phyloP scores from a whole-genome alignment of 37 sponge, comb jelly and placozoan species.

The Amphimedon queenslandica region DNA sequence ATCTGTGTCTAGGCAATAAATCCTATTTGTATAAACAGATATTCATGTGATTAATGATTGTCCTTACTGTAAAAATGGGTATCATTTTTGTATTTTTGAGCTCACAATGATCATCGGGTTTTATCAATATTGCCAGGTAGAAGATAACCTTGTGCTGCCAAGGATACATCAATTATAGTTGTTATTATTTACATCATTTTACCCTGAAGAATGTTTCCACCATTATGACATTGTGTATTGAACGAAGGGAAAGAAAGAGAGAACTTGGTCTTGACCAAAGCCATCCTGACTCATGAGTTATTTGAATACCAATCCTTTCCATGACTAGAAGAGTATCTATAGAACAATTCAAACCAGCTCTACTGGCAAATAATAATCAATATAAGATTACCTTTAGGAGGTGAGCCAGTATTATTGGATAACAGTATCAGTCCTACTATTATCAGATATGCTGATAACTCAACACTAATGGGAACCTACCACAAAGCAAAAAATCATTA shows the following conservation, averaged over 20 bases:
- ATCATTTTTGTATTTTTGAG: not conserved
- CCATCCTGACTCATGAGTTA: constrained; percentile 7
- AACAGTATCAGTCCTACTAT: too few relatives aligned
- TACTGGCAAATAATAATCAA: too few relatives aligned
- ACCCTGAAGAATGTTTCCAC: constrained; percentile 35
- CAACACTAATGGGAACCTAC: too few relatives aligned
- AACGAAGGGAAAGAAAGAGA: constrained; percentile 24
- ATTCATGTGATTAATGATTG: not conserved
- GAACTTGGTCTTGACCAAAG: too few relatives aligned
- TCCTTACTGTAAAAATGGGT: not conserved
- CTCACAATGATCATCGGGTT: not conserved
- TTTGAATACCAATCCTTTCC: constrained; percentile 20
- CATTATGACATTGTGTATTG: constrained; percentile 26
- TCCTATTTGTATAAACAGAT: not conserved
- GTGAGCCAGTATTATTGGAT: too few relatives aligned
- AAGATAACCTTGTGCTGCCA: constrained; percentile 25
- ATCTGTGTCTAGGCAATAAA: not conserved
- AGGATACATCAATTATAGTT: not conserved
- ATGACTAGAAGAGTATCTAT: constrained; percentile 22
- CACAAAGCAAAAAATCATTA: too few relatives aligned
- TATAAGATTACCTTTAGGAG: too few relatives aligned
- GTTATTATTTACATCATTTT: not conserved
- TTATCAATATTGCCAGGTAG: constrained; percentile 26
- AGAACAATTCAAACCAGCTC: too few relatives aligned
- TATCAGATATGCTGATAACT: too few relatives aligned